Percentiles rank a stretch among this genome's conserved stretches.
These are phyloP conservation scores for Chaenodraco wilsoni DNA, from an alignment of 2,797 vertebrate species.

Conservation along the genomic window DNA sequence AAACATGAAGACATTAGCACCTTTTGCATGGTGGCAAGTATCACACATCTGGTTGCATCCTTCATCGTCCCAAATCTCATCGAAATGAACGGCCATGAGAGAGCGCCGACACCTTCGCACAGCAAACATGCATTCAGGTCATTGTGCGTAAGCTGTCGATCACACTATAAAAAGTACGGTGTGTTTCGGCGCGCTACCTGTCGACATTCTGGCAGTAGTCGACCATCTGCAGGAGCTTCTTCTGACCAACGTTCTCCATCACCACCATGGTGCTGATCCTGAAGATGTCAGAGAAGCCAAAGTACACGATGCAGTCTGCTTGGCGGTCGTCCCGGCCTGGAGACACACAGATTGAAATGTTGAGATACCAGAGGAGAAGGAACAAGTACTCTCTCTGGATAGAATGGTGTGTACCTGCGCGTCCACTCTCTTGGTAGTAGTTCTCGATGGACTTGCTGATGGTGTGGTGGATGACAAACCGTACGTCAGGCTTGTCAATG, in stretches of 20 bases:
- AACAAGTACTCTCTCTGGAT: background rate
- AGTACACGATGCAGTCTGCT: slow-evolving; percentile 95
- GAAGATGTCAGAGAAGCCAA: slow-evolving; percentile 94
- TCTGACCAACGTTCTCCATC: slow-evolving; percentile 97
- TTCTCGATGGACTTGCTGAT: slow-evolving; percentile 99
- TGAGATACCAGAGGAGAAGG: accelerated
- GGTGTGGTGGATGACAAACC: slow-evolving; percentile 96
- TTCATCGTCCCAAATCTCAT: slow-evolving; percentile 93
- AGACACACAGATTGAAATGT: background rate
- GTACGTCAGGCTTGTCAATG: slow-evolving; percentile 95
- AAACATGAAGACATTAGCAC: slow-evolving; percentile 66
- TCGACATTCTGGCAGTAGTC: slow-evolving; percentile 90
- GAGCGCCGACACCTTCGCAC: slow-evolving; percentile 90
- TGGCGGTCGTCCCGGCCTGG: slow-evolving; percentile 87
- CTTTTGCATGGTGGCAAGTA: slow-evolving; percentile 83
- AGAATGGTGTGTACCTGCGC: slow-evolving; percentile 86
- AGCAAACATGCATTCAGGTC: background rate
- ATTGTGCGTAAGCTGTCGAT: accelerated
- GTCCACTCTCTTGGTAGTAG: slow-evolving; percentile 98
- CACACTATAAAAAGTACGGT: background rate
- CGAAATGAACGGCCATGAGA: slow-evolving; percentile 93
- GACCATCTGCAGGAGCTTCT: slow-evolving; percentile 95
- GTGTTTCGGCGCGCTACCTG: slow-evolving; percentile 74
- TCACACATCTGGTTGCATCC: slow-evolving; percentile 95
- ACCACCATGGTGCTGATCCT: slow-evolving; percentile 96